Base-by-base conservation (phyloP, 1,140 invertebrate species). In the Calliopsis andreniformis region DNA sequence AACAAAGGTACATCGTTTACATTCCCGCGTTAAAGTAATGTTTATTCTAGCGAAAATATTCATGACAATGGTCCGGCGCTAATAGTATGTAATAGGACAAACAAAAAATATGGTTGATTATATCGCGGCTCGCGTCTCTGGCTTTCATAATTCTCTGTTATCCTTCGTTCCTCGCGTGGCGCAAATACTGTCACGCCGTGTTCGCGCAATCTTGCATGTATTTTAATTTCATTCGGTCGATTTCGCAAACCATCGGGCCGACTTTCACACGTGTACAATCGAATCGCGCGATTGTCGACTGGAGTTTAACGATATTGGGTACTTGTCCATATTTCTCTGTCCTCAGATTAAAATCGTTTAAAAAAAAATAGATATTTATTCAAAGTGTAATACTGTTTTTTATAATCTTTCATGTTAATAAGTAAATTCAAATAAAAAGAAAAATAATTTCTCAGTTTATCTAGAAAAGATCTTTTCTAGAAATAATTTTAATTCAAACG, bases 21-120 rank as follows among this genome's bases (percentile, higher is more conserved):
- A 30, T 20, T 32, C 23, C 20, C 25, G 30, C 45, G 35, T 42
- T 53, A 39, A 53, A 63, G 23, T 28, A 53, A 51, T 64, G 47
- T 72, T 72, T 72, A 53, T 63, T 64, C 35, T 3, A 14, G 18
- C 5, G 45, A 53, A 39, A 72, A 64, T 72, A 51, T 72, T 64
- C 59, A 51, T 72, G 35, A 51, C 51, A 72, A 53, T 28, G 0
- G 3, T 0, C 5, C 3, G 35, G 47, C 25, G 2, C 30, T 53
- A 64, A 64, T 39, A 42, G 35, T 25, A 49, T 28, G 69, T 42
- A 64, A 63, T 51, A 53, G 61, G 45, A n/a, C n/a, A 2, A 49
- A 25, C 23, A 18, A 72, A 63, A 39, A 39, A 51, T 51, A 42
- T 18, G 3, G 3, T 28, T 51, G 59, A 72, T 51, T 72, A 49